Evolutionary conservation across 1,140 invertebrate genomes (phyloP).

Genomic region (Cyrtorhinus lividipennis): DNA sequence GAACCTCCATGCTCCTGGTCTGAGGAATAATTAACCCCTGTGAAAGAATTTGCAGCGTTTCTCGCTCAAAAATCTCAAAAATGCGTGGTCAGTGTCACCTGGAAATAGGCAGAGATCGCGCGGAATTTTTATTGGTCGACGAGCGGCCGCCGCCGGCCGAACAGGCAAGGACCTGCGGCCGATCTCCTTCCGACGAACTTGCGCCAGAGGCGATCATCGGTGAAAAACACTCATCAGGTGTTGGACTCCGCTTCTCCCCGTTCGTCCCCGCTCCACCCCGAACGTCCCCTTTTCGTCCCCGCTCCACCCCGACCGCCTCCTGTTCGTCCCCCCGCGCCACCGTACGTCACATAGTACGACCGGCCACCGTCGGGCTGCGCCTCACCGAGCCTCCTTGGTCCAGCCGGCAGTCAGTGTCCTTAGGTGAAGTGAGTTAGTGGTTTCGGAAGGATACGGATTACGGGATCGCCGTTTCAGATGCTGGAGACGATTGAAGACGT

Average conservation of each 20-base stretch:
- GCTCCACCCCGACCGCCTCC: background rate
- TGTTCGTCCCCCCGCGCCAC: background rate
- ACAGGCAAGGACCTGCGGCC: no score
- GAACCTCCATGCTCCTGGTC: no score
- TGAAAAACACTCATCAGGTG: background rate
- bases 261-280: no score
- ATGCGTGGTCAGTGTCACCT: no score
- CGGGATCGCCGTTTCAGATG: background rate
- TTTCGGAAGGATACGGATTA: background rate
- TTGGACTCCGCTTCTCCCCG: background rate
- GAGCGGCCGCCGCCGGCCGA: no score
- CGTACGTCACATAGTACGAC: background rate
- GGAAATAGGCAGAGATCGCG: no score
- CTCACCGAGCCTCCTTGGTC: background rate
- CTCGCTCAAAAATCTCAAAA: no score
- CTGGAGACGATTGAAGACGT: slow-evolving; percentile 1
- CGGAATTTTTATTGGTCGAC: no score
- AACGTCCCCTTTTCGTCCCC: background rate
- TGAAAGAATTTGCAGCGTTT: no score
- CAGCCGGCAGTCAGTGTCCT: slow-evolving; percentile 3
- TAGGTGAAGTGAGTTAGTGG: background rate
- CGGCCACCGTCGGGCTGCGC: background rate
- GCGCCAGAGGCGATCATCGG: background rate
- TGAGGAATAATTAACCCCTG: no score
- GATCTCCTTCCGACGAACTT: no score